Evolutionary conservation across 2,797 vertebrate genomes (phyloP).

Genomic region (Cyclopterus lumpus): DNA sequence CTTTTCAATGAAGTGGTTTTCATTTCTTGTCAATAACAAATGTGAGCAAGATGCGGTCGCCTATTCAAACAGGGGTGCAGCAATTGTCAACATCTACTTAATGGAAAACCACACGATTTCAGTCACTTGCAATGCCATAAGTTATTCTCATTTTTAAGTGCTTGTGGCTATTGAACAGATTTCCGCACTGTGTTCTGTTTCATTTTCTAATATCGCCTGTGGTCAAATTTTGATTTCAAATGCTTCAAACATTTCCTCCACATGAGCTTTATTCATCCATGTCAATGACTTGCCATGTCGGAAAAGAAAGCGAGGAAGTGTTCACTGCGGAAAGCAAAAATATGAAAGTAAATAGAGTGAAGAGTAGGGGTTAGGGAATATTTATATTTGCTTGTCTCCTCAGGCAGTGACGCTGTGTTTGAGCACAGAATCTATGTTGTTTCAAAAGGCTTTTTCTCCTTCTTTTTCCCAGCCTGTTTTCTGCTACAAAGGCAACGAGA

Average conservation of each 20-base stretch:
- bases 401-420: slow-evolving; percentile 70
- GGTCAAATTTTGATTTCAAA: slow-evolving; percentile 60
- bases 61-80: neutral
- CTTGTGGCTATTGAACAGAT: slow-evolving; percentile 1
- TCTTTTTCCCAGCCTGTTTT: slow-evolving; percentile 66
- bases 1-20: neutral
- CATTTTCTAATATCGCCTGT: slow-evolving; percentile 39
- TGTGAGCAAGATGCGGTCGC: neutral
- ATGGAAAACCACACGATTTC: slow-evolving; percentile 8
- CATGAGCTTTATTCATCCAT: slow-evolving; percentile 46
- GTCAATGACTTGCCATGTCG: slow-evolving; percentile 61
- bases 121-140: neutral
- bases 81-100: neutral
- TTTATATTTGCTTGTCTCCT: slow-evolving; percentile 73
- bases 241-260: slow-evolving; percentile 37
- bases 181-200: slow-evolving; percentile 17
- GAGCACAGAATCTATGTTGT: slow-evolving; percentile 84
- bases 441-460: slow-evolving; percentile 77
- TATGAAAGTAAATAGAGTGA: slow-evolving; percentile 63
- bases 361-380: slow-evolving; percentile 50
- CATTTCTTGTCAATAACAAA: neutral
- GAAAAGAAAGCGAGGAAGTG: slow-evolving; percentile 27
- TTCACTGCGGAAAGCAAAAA: slow-evolving; percentile 48
- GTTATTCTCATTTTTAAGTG: slow-evolving; percentile 6
- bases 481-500: slow-evolving; percentile 83